Evolutionary conservation across 2,797 vertebrate species (phyloP).

Genomic region (Hoplostethus mediterraneus): DNA sequence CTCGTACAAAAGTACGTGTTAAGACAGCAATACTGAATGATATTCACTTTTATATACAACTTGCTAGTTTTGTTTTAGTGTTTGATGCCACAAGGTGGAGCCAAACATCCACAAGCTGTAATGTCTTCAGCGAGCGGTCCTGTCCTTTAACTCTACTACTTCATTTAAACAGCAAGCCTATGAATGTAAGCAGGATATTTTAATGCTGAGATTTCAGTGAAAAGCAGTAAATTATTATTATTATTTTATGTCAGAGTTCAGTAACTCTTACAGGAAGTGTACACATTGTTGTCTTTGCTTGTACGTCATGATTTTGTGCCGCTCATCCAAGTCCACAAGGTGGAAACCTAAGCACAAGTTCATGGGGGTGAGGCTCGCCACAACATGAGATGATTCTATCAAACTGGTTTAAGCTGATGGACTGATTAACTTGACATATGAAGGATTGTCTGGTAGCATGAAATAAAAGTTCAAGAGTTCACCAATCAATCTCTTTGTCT

Average conservation of each 20-base stretch:
- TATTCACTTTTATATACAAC: not conserved
- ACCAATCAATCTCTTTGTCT: not conserved
- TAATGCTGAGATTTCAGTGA: no score
- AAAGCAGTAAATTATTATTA: no score
- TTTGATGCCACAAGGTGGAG: slow-evolving; percentile 60
- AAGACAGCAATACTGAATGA: not conserved
- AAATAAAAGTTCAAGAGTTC: not conserved
- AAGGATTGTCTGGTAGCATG: not conserved
- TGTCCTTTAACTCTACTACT: not conserved
- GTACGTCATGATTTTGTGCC: slow-evolving; percentile 15
- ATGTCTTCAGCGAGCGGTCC: not conserved
- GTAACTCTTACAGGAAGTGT: not conserved
- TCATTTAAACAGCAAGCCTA: not conserved
- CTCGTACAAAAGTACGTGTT: not conserved
- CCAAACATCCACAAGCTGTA: slow-evolving; percentile 9
- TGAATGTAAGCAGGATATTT: no score
- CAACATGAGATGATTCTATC: not conserved
- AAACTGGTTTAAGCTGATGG: not conserved
- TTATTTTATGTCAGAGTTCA: not conserved
- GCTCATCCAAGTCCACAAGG: slow-evolving; percentile 27
- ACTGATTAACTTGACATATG: not conserved
- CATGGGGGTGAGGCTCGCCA: not conserved
- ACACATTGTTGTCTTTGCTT: not conserved
- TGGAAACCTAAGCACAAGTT: slow-evolving; percentile 38
- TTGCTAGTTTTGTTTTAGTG: not conserved